Conservation (phyloP, 2,888 invertebrate species). For the Synergus umbraculus region DNA sequence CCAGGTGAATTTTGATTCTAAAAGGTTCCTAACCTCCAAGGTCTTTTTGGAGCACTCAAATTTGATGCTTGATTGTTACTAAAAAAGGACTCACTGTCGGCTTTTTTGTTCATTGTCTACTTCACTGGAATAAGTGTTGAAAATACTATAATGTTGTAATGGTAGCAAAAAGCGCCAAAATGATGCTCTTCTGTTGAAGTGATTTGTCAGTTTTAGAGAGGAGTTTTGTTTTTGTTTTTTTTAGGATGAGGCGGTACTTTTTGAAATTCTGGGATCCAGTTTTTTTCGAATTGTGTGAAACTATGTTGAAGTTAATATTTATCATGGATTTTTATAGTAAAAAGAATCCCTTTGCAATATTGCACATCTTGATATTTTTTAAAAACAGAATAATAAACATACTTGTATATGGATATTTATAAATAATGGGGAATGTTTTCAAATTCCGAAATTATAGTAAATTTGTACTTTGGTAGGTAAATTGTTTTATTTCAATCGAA, state of each 20-base stretch:
- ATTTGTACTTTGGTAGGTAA: background rate
- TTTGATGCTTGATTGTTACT: conserved; percentile 20
- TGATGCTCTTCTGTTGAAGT: conserved; percentile 6
- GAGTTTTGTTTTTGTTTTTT: conserved; percentile 28
- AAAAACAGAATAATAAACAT: background rate
- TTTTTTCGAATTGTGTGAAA: background rate
- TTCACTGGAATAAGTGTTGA: background rate
- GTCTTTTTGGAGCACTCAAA: conserved; percentile 10
- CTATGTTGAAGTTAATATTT: background rate
- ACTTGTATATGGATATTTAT: background rate
- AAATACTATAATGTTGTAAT: background rate
- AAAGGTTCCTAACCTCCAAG: conserved; percentile 35
- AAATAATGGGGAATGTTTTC: background rate
- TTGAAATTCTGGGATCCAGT: background rate
- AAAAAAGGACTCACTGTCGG: background rate
- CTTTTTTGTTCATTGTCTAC: conserved; percentile 2
- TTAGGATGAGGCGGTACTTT: conserved; percentile 13
- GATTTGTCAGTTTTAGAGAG: conserved; percentile 13
- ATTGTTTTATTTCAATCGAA: no score
- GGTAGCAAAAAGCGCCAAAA: background rate
- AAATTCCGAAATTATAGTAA: background rate
- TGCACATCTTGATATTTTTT: background rate
- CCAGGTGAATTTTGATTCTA: background rate
- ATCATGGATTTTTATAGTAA: background rate
- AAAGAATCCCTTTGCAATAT: background rate